Evolutionary conservation across 2,113 vertebrate genomes (phyloP), one percentile per base, ranked within the genome.

Genomic region (Passer montanus): DNA sequence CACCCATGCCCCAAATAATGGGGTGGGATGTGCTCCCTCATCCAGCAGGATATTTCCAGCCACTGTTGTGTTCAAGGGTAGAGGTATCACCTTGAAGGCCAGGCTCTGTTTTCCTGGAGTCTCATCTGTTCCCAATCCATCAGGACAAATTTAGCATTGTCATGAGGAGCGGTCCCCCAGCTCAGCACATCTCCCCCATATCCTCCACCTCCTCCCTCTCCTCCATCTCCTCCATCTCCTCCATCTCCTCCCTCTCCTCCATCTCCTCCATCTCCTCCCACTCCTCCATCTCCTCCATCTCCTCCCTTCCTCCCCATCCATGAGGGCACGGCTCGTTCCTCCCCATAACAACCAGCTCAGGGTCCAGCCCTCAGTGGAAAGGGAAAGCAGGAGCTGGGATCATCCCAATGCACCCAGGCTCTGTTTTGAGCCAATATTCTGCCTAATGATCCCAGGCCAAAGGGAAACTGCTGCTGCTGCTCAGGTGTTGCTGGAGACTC

Each of bases 1-100:
- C 4, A 1, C 4, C 5, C 0, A 1, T 31, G 41, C 27, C 60
- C 53, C 18, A 16, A 24, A n/a, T 0, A 0, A 28, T 33, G 52
- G 56, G 31, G 15, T 1, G 1, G 64, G 72, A 85, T 4, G 20
- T 27, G 35, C 11, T 55, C 19, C 33, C 39, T 67, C 63, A 6
- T 4, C 7, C 39, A 20, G 62, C 67, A 55, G 77, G 62, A 2
- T 37, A 33, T 73, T 89, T 47, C 64, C 39, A 55, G 75, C 43
- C 49, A 15, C 59, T 70, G 58, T 30, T 52, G 58, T 64, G 35
- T 30, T 73, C 59, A 90, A 87, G 90, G 92, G 75, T 41, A 86
- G 73, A 82, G 55, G n/a, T 15, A 63, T 86, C 93, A 83, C 87
- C 75, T 95, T 93, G 82, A 74, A 76, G 23, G 22, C 19, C 1